phyloP scores from a whole-genome alignment of 2,113 vertebrate genomes.

The Nannobrachium achirus region DNA sequence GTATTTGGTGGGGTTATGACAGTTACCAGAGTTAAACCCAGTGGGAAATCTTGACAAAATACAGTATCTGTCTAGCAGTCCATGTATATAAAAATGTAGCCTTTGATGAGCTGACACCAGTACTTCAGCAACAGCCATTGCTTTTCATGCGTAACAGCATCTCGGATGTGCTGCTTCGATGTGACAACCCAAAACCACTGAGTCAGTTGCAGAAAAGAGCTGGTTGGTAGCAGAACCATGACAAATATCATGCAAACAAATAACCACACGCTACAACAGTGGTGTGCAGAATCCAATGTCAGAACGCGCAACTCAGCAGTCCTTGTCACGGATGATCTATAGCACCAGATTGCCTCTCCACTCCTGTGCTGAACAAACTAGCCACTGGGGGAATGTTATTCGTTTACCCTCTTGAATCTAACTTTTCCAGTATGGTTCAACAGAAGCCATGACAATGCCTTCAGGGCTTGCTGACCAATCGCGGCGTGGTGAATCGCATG shows the following conservation, averaged over 20 bases:
- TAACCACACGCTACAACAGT: too few relatives aligned
- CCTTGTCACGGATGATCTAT: background rate
- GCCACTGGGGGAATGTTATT: constrained; percentile 18
- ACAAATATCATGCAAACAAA: background rate
- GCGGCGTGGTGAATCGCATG: constrained; percentile 41
- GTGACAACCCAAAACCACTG: too few relatives aligned
- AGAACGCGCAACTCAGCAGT: background rate
- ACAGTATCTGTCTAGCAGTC: too few relatives aligned
- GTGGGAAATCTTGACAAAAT: background rate
- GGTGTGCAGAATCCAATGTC: too few relatives aligned
- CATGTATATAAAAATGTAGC: too few relatives aligned
- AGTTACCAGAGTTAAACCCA: background rate
- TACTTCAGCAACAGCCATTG: too few relatives aligned
- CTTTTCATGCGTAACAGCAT: too few relatives aligned
- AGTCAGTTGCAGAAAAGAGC: background rate
- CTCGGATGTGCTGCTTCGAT: too few relatives aligned
- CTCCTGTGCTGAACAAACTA: background rate
- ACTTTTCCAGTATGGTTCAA: constrained; percentile 42
- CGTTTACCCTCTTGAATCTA: constrained; percentile 13
- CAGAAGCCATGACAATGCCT: constrained; percentile 39
- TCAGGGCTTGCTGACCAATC: constrained; percentile 38
- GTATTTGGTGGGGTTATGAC: background rate
- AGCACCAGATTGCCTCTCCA: background rate
- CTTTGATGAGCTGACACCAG: too few relatives aligned
- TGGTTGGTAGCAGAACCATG: background rate